These are phyloP conservation scores for Caloenas nicobarica DNA, from an alignment of 2,113 vertebrate genomes.

Conservation along the genomic window DNA sequence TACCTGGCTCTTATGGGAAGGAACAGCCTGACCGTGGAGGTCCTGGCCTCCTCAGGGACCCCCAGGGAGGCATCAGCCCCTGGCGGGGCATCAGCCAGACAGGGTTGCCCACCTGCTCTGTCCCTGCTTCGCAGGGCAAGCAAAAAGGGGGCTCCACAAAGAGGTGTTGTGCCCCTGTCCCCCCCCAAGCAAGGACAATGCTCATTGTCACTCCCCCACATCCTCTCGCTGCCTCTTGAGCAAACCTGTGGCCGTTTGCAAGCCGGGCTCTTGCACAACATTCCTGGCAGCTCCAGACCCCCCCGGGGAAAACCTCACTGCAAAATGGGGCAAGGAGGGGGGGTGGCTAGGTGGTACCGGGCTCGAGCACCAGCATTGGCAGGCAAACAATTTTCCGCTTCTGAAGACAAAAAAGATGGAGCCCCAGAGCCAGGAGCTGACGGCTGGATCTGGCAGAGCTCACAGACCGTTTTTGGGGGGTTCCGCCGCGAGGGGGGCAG, in stretches of 20 bases:
- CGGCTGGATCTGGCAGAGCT: accelerated
- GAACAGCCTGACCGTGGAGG: background rate
- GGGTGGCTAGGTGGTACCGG: accelerated
- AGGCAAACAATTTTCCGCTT: accelerated
- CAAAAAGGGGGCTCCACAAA: background rate
- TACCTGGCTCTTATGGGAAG: accelerated
- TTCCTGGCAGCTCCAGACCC: background rate
- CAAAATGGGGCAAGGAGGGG: accelerated
- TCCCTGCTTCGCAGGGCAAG: background rate
- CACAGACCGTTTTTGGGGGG: accelerated
- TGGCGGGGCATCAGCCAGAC: background rate
- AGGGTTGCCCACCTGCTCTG: background rate
- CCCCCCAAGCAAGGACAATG: no score
- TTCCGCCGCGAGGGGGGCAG: accelerated
- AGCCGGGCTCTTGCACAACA: background rate
- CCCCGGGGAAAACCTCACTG: accelerated
- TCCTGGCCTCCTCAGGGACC: no score
- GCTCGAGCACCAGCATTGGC: background rate
- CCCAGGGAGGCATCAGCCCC: background rate
- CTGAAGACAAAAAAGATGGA: background rate
- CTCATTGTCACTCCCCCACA: accelerated
- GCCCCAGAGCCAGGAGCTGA: accelerated
- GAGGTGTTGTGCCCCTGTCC: accelerated
- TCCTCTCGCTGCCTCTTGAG: background rate
- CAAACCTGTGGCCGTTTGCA: background rate